Conservation (phyloP, 2,113 vertebrate genomes). For the Lagopus muta region DNA sequence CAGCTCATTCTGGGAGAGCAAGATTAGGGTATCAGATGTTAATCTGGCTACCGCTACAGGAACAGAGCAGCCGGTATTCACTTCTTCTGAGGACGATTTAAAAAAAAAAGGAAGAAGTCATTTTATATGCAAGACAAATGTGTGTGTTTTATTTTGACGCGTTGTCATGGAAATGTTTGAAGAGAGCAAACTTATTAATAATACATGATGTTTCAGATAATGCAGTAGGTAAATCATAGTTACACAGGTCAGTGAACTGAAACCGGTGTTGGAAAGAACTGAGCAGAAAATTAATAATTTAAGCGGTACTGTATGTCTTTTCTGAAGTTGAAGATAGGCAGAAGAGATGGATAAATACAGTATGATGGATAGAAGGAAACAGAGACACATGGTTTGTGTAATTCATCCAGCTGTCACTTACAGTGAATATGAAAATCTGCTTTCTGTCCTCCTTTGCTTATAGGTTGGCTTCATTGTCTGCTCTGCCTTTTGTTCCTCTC, state of each 20-base stretch:
- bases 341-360: constrained; percentile 42
- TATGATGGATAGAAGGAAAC: neutral
- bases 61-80: neutral
- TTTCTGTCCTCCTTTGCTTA: constrained; percentile 51
- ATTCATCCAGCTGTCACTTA: constrained; percentile 67
- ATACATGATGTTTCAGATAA: constrained; percentile 65
- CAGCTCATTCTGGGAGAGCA: neutral
- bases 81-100: constrained; percentile 17
- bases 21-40: neutral
- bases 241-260: constrained; percentile 70
- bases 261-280: constrained; percentile 58
- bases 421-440: constrained; percentile 69
- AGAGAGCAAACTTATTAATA: constrained; percentile 74
- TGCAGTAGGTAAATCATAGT: constrained; percentile 70
- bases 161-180: constrained; percentile 66
- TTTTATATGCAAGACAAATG: constrained; percentile 22
- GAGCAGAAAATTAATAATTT: constrained; percentile 73
- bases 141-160: constrained; percentile 63
- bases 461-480: constrained; percentile 56
- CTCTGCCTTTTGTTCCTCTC: constrained; percentile 47
- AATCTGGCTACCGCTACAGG: neutral
- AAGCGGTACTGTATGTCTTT: constrained; percentile 48
- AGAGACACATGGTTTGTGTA: constrained; percentile 56
- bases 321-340: constrained; percentile 61
- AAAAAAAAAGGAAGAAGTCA: constrained; percentile 16